Evolutionary conservation across 2,797 vertebrate species (phyloP), one percentile per base, ranked within the genome.

Genomic region (Lepus oiostolus): DNA sequence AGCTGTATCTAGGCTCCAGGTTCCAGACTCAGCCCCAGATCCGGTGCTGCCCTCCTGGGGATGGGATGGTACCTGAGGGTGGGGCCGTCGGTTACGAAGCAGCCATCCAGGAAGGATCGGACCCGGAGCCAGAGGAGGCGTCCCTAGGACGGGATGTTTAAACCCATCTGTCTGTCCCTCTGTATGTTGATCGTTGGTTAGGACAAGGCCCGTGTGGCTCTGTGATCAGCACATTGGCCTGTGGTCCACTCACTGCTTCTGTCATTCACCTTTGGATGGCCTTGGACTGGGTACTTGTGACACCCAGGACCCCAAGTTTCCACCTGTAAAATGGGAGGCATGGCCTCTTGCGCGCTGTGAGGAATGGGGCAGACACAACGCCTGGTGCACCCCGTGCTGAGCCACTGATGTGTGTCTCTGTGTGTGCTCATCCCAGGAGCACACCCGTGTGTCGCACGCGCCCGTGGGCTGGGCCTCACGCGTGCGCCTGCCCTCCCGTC

Each of bases 361-460:
- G n/a, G n/a, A n/a, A n/a, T n/a, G n/a, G n/a, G n/a, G n/a, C n/a
- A n/a, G n/a, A n/a, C 9, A 2, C 16, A 17, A 1, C 11, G 30
- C 42, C 54, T 4, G 11, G 42, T 42, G 42, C 42, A 42, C 42
- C 42, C 42, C 7, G 7, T 7, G 42, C 42, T 42, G 42, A 42
- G 42, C 42, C 42, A 42, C 42, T 42, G 42, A 42, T 42, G 42
- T 0, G 42, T 42, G 42, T 42, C 42, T 42, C 42, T 1, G 0
- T 0, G 1, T 0, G 0, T 0, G 21, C n/a, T 21, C 1, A 0
- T 5, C 21, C 4, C 3, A 0, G 0, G 0, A 0, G 17, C 24
- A 1, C 26, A 2, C 6, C 0, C 0, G 0, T 30, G 30, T 10
- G 5, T 5, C 19, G 8, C 0, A 0, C 0, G 2, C 17, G 0